Percentiles rank a stretch among this genome's conserved stretches.
phyloP scores from a whole-genome alignment of 2,888 invertebrate genomes.

The Bhutanitis thaidina region DNA sequence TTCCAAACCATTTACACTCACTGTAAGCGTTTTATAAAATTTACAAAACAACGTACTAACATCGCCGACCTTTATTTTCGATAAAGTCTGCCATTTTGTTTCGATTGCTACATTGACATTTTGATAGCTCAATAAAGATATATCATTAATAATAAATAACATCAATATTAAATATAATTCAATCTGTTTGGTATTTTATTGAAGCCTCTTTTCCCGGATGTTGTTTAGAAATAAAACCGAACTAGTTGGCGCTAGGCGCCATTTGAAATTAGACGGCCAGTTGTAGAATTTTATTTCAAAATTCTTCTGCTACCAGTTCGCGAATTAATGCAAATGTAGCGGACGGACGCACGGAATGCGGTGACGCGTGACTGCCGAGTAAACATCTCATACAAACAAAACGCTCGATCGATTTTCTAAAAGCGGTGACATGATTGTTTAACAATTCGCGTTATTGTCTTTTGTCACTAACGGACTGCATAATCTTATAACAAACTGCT shows the following conservation, averaged over 20 bases:
- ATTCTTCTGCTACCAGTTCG: constrained; percentile 49
- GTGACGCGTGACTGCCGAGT: constrained; percentile 37
- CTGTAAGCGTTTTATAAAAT: no score
- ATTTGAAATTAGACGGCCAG: constrained; percentile 47
- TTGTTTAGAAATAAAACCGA: constrained; percentile 36
- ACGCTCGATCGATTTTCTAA: constrained; percentile 15
- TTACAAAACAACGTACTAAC: no score
- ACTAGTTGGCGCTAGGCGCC: constrained; percentile 47
- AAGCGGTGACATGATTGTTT: not conserved
- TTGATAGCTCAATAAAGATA: constrained; percentile 10
- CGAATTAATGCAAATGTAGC: constrained; percentile 60
- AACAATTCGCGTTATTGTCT: constrained; percentile 12
- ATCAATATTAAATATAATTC: constrained; percentile 14
- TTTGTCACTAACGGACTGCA: not conserved
- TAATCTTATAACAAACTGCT: not conserved
- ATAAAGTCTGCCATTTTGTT: constrained; percentile 9
- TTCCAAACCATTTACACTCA: no score
- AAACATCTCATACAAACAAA: constrained; percentile 37
- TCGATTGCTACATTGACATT: constrained; percentile 9
- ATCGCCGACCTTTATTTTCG: no score
- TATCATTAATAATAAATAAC: constrained; percentile 25
- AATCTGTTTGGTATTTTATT: constrained; percentile 21
- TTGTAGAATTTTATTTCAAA: constrained; percentile 39
- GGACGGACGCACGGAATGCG: constrained; percentile 44
- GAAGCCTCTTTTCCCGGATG: constrained; percentile 33